Evolutionary conservation across 2,888 invertebrate species (phyloP).

Genomic region (Drosophila sordidula): DNA sequence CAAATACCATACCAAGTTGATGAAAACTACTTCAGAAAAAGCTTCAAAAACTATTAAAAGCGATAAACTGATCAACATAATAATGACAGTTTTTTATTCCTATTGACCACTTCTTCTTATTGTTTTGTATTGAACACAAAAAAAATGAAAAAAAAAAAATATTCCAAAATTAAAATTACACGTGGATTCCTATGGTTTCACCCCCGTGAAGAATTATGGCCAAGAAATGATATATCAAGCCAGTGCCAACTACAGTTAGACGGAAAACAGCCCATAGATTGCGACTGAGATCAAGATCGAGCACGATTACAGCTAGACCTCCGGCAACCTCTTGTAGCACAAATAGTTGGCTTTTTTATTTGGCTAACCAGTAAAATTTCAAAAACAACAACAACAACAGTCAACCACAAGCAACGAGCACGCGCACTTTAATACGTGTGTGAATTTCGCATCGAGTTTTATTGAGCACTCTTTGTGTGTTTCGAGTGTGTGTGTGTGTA

Average conservation of each 20-base stretch:
- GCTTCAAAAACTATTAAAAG: no score
- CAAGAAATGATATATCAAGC: slow-evolving; percentile 3
- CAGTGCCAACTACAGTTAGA: slow-evolving; percentile 32
- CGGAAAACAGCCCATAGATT: slow-evolving; percentile 15
- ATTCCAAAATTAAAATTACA: no score
- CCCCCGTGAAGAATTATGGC: background rate
- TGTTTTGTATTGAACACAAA: no score
- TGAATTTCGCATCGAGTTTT: slow-evolving; percentile 61
- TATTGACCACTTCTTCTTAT: no score
- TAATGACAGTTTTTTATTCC: no score
- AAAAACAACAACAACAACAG: slow-evolving; percentile 7
- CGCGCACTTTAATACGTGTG: slow-evolving; percentile 66
- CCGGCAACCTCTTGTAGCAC: slow-evolving; percentile 39
- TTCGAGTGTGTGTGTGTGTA: slow-evolving; percentile 5
- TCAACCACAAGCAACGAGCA: slow-evolving; percentile 48
- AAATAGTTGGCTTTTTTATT: slow-evolving; percentile 42
- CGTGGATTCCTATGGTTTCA: background rate
- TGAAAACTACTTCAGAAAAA: no score
- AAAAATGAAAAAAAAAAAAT: no score
- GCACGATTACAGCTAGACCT: slow-evolving; percentile 42
- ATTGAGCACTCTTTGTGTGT: slow-evolving; percentile 45
- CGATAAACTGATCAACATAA: no score
- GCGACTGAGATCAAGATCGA: slow-evolving; percentile 46
- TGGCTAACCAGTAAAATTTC: slow-evolving; percentile 35
- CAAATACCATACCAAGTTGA: no score